Base-by-base conservation (phyloP, 2,888 invertebrate genomes). In the Isotomurus palustris region DNA sequence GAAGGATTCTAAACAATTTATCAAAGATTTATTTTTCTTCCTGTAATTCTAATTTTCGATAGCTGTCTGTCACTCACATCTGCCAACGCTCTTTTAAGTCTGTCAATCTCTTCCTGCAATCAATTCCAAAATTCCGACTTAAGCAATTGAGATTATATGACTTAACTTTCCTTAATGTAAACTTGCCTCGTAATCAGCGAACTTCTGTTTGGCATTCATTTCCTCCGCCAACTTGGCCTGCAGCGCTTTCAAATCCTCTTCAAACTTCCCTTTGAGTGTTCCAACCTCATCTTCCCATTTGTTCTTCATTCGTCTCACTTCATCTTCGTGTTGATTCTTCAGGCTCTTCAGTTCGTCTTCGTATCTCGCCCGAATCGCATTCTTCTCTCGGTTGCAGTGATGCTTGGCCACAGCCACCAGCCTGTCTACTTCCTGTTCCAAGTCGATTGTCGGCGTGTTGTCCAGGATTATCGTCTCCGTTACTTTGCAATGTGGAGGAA, bases 401-500 rank as follows among this genome's bases (percentile, higher is more conserved):
- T 8, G 12, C 40, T 22, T 50, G 22, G 50, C 50, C 3, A 38
- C 22, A 17, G 12, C 12, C 4, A 50, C 50, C 5, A 50, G 50
- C 25, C 50, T 32, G 17, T 50, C 50, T 2, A 50, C 50, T 27
- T 50, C 50, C n/a, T 5, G 22, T 17, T 38, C 40, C n/a, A 50
- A 19, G 22, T 50, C 40, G 2, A 50, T 14, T 3, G 40, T 29
- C 2, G 50, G 50, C 5, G 50, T 25, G 38, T 40, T 38, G 25
- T 50, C 50, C 24, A 50, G 19, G n/a, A 36, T 25, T 8, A 50
- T 36, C n/a, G 24, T 50, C 35, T 50, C 50, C n/a, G 25, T n/a
- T 12, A 28, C 47, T 47, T 17, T 29, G 10, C n/a, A n/a, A n/a
- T n/a, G n/a, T n/a, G 32, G 32, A 8, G 32, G n/a, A n/a, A n/a